Conservation (phyloP, 1,140 invertebrate genomes). For the Penaeus vannamei region DNA sequence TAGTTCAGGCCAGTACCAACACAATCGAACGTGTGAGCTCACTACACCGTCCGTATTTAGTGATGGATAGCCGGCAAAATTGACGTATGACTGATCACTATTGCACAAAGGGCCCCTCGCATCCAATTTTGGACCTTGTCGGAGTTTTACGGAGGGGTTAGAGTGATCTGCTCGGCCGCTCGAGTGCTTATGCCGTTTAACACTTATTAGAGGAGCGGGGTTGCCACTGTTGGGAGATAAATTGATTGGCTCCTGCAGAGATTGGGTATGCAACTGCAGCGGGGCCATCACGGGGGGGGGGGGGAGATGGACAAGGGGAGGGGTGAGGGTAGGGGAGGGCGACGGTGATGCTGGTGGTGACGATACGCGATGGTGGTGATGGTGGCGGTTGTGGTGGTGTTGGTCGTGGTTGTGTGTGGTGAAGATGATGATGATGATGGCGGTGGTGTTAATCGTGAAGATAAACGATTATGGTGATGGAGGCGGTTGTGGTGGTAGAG, state of each 20-base stretch:
- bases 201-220: conserved; percentile 50
- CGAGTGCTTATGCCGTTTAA: conserved; percentile 55
- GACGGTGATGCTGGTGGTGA: neutral
- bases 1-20: conserved; percentile 6
- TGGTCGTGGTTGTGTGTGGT: conserved; percentile 27
- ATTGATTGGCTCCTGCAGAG: conserved; percentile 64
- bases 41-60: conserved; percentile 45
- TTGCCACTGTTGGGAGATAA: conserved; percentile 61
- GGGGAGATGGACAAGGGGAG: conserved; percentile 51
- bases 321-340: neutral
- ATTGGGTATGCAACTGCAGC: conserved; percentile 64
- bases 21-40: conserved; percentile 25
- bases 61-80: conserved; percentile 61
- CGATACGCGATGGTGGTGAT: neutral
- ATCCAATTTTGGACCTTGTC: conserved; percentile 37
- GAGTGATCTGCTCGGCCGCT: neutral
- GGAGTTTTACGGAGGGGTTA: neutral
- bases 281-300: conserved; percentile 37
- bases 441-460: neutral
- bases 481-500: too few relatives aligned
- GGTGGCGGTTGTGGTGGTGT: too few relatives aligned
- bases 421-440: neutral
- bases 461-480: too few relatives aligned
- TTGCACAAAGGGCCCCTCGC: conserved; percentile 38
- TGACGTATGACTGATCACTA: conserved; percentile 62